Percentiles rank a stretch among this genome's conserved stretches.
Evolutionary conservation across 1,140 invertebrate species (phyloP).

Genomic region (Ips nitidus): DNA sequence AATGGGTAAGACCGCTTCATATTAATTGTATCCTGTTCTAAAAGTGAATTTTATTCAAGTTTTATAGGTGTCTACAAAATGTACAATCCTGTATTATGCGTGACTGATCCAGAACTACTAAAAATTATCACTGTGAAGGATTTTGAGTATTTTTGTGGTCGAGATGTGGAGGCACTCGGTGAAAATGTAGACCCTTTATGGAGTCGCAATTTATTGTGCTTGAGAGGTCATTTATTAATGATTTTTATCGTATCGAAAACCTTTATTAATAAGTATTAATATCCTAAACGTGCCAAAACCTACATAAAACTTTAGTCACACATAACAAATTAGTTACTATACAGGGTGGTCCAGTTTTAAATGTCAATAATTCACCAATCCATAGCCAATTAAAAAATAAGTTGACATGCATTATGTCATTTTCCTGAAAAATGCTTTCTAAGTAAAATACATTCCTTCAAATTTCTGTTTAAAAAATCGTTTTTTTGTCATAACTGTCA

Average conservation of each 20-base stretch:
- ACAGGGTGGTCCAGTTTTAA: too few species aligned
- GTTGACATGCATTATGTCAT: too few species aligned
- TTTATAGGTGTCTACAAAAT: constrained; percentile 51
- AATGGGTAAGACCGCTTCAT: background rate
- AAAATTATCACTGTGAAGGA: constrained; percentile 47
- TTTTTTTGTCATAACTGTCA: too few species aligned
- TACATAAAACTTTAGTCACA: too few species aligned
- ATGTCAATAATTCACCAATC: too few species aligned
- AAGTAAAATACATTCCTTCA: too few species aligned
- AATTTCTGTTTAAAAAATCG: too few species aligned
- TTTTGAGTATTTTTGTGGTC: constrained; percentile 52
- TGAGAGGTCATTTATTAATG: background rate
- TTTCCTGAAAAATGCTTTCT: too few species aligned
- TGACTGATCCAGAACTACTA: constrained; percentile 60
- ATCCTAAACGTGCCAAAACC: too few species aligned
- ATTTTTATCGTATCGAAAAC: background rate
- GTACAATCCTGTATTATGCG: constrained; percentile 54
- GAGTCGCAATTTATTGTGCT: background rate
- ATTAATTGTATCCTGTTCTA: background rate
- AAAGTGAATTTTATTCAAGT: background rate
- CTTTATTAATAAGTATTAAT: too few species aligned
- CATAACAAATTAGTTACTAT: too few species aligned
- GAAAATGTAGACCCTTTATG: background rate
- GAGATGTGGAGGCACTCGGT: constrained; percentile 31
- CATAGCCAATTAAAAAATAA: too few species aligned